Percentiles rank a stretch among this genome's conserved stretches.
Conservation (phyloP, 2,888 invertebrate genomes). For the Operophtera brumata region DNA sequence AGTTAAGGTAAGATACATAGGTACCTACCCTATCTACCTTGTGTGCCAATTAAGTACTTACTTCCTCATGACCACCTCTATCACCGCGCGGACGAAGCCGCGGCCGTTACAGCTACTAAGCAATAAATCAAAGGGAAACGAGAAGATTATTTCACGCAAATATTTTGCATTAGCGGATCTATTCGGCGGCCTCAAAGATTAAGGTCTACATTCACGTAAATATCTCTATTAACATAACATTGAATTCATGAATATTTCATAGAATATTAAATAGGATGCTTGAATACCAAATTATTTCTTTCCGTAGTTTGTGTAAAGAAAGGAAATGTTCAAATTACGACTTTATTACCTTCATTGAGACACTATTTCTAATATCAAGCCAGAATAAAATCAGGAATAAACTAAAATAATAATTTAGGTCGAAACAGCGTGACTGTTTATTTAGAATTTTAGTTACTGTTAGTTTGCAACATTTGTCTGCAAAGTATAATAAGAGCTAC, state of each 20-base stretch:
- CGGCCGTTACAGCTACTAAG: too few species aligned
- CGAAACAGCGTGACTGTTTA: too few species aligned
- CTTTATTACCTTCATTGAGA: not conserved
- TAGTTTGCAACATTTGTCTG: constrained; percentile 14
- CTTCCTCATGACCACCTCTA: too few species aligned
- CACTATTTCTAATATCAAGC: too few species aligned
- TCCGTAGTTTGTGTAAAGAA: constrained; percentile 8
- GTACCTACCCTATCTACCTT: too few species aligned
- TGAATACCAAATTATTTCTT: constrained; percentile 19
- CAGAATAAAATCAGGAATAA: too few species aligned
- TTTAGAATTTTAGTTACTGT: too few species aligned
- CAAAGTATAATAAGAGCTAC: constrained; percentile 25
- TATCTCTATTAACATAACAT: constrained; percentile 62
- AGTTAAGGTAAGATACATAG: too few species aligned
- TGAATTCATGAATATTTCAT: constrained; percentile 60
- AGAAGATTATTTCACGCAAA: constrained; percentile 39
- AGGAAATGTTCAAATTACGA: not conserved
- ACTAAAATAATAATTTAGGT: too few species aligned
- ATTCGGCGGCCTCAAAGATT: constrained; percentile 43
- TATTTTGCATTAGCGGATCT: constrained; percentile 44
- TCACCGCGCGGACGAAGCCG: too few species aligned
- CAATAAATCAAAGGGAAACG: constrained; percentile 32
- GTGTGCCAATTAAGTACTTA: too few species aligned
- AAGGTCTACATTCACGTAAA: constrained; percentile 49
- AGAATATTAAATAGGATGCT: constrained; percentile 37